Evolutionary conservation across 2,888 invertebrate species (phyloP), one percentile per base, ranked within the genome.

Genomic region (Unio pictorum): DNA sequence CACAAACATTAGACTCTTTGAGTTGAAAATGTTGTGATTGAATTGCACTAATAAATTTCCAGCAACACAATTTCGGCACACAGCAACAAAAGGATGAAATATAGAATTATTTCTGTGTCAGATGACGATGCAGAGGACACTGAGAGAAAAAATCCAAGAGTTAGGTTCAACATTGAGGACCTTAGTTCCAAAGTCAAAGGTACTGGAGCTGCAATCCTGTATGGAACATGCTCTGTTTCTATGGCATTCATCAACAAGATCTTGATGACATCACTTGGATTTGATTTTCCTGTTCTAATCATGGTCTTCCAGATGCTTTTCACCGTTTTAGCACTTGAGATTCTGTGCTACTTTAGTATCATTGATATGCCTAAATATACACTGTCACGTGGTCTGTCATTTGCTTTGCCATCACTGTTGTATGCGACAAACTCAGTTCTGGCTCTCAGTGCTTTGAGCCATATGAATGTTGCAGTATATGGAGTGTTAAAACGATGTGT

Each of bases 391-490:
- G 91, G 91, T 54, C 81, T 84, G 55, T 85, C 86, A 61, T 91
- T 92, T 81, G 81, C 91, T 6, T 76, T 90, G 54, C 91, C 92
- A 3, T 91, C 92, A 0, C 65, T 91, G 17, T 90, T 91, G 74
- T 91, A 91, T 82, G 90, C 90, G 1, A 72, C 91, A 2, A 90
- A 92, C 73, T 88, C 91, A 57, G 89, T 91, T 63, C 83, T 92
- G 56, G 90, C 91, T 15, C 87, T 92, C 56, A 88, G 88, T 72
- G 91, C 92, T 1, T 86, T 92, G 45, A 89, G 90, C 73, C 91
- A 91, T 65, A 91, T 92, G 89, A 92, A 91, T 72, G 90, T 92
- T 76, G 92, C 92, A 3, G 90, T 92, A 88, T 92, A 92, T 81
- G 91, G 91, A 3, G 90, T 91, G 5, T 78, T 92, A 45, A 92